phyloP scores from a whole-genome alignment of 2,888 invertebrate genomes.

The Drosophila paranaensis region DNA sequence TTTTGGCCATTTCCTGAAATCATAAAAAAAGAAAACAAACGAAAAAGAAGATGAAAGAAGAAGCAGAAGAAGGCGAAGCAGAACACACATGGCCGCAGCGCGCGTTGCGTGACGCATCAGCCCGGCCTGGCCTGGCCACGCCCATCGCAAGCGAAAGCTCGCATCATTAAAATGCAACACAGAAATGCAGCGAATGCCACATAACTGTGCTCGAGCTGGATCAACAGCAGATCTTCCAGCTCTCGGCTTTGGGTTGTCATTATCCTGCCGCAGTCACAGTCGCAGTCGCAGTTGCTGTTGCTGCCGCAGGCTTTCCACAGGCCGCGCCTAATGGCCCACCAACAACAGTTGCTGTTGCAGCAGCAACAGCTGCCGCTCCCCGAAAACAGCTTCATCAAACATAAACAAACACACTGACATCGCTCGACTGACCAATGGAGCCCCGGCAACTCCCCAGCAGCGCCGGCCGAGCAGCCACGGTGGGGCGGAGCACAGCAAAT shows the following conservation, averaged over 20 bases:
- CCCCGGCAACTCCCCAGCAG: constrained; percentile 31
- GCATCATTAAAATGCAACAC: constrained; percentile 55
- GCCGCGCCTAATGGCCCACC: constrained; percentile 77
- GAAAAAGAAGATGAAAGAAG: constrained; percentile 19
- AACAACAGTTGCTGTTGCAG: constrained; percentile 60
- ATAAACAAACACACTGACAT: constrained; percentile 69
- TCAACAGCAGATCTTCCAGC: constrained; percentile 21
- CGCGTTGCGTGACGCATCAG: constrained; percentile 74
- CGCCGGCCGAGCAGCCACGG: constrained; percentile 28
- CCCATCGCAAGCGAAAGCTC: constrained; percentile 56
- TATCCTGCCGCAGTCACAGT: constrained; percentile 54
- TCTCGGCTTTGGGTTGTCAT: constrained; percentile 47
- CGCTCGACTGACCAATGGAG: constrained; percentile 54
- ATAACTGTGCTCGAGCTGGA: constrained; percentile 51
- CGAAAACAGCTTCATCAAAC: constrained; percentile 75
- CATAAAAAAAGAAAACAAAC: constrained; percentile 62
- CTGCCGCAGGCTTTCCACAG: constrained; percentile 53
- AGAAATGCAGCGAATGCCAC: constrained; percentile 19
- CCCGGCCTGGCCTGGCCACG: constrained; percentile 48
- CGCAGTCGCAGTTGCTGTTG: constrained; percentile 15
- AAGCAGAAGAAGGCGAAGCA: constrained; percentile 9
- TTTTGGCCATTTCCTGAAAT: constrained; percentile 77
- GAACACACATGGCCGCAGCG: constrained; percentile 2
- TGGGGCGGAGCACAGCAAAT: constrained; percentile 3
- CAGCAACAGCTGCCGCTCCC: constrained; percentile 60